phyloP scores from a whole-genome alignment of 2,797 vertebrate genomes.

The Chelidonichthys spinosus region DNA sequence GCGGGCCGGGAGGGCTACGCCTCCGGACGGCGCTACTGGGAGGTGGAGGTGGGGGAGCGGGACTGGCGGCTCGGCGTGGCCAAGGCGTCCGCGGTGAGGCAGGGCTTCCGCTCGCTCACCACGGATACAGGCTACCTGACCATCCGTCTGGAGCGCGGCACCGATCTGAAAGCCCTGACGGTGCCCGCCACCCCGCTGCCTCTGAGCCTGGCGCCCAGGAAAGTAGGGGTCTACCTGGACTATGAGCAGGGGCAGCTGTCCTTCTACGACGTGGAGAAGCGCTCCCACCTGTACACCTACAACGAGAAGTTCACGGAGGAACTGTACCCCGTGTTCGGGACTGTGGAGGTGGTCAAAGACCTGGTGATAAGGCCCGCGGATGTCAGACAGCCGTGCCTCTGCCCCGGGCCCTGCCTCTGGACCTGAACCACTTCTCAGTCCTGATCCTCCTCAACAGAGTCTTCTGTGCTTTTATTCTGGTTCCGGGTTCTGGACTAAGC shows the following conservation, averaged over 20 bases:
- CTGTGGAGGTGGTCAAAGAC: constrained; percentile 82
- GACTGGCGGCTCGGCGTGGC: constrained; percentile 85
- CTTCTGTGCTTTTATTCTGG: constrained; percentile 28
- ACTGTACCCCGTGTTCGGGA: constrained; percentile 83
- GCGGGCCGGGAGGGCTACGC: constrained; percentile 66
- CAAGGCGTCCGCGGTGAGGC: constrained; percentile 75
- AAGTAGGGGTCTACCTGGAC: constrained; percentile 84
- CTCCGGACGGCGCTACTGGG: constrained; percentile 85
- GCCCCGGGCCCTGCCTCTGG: constrained; percentile 83
- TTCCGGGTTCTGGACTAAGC: constrained; percentile 21
- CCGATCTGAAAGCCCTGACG: constrained; percentile 82
- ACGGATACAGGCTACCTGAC: constrained; percentile 82
- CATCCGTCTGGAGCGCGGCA: constrained; percentile 83
- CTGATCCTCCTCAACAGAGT: constrained; percentile 25
- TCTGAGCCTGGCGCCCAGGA: constrained; percentile 61
- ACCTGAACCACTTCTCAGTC: constrained; percentile 61
- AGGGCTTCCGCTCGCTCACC: constrained; percentile 81
- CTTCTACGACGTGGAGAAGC: constrained; percentile 84
- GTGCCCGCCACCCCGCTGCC: constrained; percentile 73
- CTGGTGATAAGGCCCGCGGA: constrained; percentile 77
- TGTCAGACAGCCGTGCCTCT: constrained; percentile 78
- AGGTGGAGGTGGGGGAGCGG: constrained; percentile 84
- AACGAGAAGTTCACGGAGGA: constrained; percentile 81
- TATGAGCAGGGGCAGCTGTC: constrained; percentile 85
- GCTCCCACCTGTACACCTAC: constrained; percentile 85